Evolutionary conservation across 2,113 vertebrate genomes (phyloP).

Genomic region (Cygnus buccinator): DNA sequence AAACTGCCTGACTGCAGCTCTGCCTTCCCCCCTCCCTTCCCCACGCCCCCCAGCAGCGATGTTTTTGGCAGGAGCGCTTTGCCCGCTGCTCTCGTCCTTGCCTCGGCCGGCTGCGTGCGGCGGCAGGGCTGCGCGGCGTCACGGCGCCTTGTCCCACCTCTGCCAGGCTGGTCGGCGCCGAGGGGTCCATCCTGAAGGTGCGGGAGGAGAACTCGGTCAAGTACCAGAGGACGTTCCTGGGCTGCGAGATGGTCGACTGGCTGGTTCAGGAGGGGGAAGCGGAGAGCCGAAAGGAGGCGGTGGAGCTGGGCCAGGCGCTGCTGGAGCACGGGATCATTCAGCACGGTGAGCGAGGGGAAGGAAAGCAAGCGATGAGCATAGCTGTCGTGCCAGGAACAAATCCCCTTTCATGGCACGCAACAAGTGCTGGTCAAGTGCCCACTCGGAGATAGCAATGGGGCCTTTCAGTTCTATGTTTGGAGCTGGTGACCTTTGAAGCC

Average conservation of each 20-base stretch:
- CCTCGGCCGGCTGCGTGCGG: rapidly evolving
- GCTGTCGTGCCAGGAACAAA: constrained; percentile 5
- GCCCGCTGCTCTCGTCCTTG: not conserved
- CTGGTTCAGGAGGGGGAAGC: constrained; percentile 83
- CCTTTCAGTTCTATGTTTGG: constrained; percentile 63
- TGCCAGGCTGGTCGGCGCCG: constrained; percentile 79
- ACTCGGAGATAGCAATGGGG: constrained; percentile 26
- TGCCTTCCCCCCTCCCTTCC: not conserved
- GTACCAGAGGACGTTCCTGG: constrained; percentile 83
- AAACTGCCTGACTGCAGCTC: not conserved
- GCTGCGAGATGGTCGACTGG: constrained; percentile 86
- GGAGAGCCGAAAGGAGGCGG: constrained; percentile 76
- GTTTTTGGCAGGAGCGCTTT: not conserved
- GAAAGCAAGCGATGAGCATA: not conserved
- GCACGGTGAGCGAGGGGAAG: constrained; percentile 70
- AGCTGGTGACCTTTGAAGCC: constrained; percentile 52
- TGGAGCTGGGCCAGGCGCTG: constrained; percentile 80
- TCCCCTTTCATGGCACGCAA: constrained; percentile 22
- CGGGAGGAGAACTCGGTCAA: constrained; percentile 81
- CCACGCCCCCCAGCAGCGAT: not conserved
- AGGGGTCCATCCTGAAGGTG: constrained; percentile 81
- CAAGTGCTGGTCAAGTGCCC: constrained; percentile 65
- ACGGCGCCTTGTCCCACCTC: not conserved
- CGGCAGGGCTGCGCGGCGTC: not conserved
- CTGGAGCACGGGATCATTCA: constrained; percentile 88